These are phyloP conservation scores for Xylophagus ater DNA, from an alignment of 2,888 invertebrate species.

Conservation along the genomic window DNA sequence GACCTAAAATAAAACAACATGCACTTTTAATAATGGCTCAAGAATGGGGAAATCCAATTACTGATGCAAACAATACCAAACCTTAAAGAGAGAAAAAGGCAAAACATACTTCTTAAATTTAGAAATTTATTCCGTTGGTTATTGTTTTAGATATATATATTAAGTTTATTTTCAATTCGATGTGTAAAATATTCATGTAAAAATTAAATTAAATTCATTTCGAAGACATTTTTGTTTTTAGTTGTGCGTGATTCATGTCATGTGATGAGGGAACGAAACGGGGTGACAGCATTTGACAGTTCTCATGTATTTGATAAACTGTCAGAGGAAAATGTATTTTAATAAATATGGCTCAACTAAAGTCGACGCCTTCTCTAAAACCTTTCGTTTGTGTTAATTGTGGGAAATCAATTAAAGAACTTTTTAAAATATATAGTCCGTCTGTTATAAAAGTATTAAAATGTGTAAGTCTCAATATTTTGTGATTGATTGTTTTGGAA, in stretches of 20 bases:
- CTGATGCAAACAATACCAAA: too few species aligned
- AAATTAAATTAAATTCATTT: too few species aligned
- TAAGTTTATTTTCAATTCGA: neutral
- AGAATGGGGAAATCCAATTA: slow-evolving; percentile 51
- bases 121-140: too few species aligned
- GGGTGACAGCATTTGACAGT: too few species aligned
- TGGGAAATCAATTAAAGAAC: slow-evolving; percentile 47
- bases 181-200: neutral
- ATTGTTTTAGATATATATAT: neutral
- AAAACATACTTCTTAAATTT: too few species aligned
- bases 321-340: too few species aligned
- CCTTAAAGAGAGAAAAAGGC: too few species aligned
- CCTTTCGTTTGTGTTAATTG: slow-evolving; percentile 54
- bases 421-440: slow-evolving; percentile 59
- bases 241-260: too few species aligned
- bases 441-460: slow-evolving; percentile 60
- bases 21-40: slow-evolving; percentile 66
- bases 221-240: too few species aligned
- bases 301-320: too few species aligned
- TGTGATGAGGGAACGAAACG: too few species aligned
- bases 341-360: neutral
- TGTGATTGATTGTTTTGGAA: too few species aligned
- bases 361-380: slow-evolving; percentile 5
- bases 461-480: slow-evolving; percentile 56
- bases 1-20: slow-evolving; percentile 61